Conservation (phyloP, 2,113 vertebrate species). For the Tauraco erythrolophus region DNA sequence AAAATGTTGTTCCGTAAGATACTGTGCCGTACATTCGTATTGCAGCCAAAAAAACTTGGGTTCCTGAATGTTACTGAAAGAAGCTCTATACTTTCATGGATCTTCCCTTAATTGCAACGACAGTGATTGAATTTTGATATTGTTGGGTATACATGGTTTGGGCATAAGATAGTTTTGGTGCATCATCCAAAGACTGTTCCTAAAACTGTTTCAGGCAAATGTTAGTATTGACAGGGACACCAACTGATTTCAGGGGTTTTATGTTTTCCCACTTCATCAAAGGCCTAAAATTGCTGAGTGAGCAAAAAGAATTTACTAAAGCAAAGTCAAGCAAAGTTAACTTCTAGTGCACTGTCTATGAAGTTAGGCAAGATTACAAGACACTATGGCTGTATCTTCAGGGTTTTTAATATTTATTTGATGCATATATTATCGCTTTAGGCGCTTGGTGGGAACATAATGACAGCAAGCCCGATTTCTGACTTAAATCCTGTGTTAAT, state of each 20-base stretch:
- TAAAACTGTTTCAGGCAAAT: neutral
- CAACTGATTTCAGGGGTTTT: neutral
- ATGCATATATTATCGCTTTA: conserved; percentile 46
- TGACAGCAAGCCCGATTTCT: conserved; percentile 97
- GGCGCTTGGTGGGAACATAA: conserved; percentile 96
- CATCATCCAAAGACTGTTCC: neutral
- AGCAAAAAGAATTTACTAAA: neutral
- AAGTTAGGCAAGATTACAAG: neutral
- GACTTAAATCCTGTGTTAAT: conserved; percentile 97
- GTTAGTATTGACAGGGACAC: neutral
- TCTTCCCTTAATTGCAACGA: neutral
- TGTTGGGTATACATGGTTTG: neutral
- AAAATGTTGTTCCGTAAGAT: neutral
- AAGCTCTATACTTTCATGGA: neutral
- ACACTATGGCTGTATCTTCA: neutral
- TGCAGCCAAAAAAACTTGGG: neutral
- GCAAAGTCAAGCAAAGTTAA: neutral
- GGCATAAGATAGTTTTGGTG: neutral
- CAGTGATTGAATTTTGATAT: neutral
- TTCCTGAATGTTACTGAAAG: neutral
- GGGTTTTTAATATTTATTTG: neutral
- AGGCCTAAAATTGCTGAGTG: neutral
- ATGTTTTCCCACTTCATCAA: neutral
- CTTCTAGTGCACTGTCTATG: neutral
- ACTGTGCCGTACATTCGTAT: neutral